A percentile compares a stretch with the other conserved stretches of the same genome.
phyloP scores from a whole-genome alignment of 2,797 vertebrate genomes.

The Pogonophryne albipinna region DNA sequence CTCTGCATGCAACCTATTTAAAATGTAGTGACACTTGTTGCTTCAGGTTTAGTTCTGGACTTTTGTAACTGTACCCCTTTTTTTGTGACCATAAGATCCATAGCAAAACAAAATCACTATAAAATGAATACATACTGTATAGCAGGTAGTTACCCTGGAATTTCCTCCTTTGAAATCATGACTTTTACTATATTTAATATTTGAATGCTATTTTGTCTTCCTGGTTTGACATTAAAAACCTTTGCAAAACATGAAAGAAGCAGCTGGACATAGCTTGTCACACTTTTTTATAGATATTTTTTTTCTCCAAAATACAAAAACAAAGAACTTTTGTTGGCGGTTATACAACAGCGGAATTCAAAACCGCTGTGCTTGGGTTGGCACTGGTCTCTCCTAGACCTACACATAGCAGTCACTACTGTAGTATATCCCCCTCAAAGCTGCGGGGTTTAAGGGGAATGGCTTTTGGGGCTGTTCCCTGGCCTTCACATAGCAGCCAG shows the following conservation, averaged over 20 bases:
- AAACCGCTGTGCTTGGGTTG: too few relatives aligned
- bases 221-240: too few relatives aligned
- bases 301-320: background rate
- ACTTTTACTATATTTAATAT: background rate
- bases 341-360: background rate
- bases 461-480: too few relatives aligned
- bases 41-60: background rate
- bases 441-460: too few relatives aligned
- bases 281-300: conserved; percentile 23
- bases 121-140: background rate
- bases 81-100: background rate
- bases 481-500: too few relatives aligned
- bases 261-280: background rate
- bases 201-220: too few relatives aligned
- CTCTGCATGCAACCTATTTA: background rate
- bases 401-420: too few relatives aligned
- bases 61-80: conserved; percentile 1
- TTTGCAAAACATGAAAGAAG: too few relatives aligned
- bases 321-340: background rate
- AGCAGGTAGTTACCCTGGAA: background rate
- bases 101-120: background rate
- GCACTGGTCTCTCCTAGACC: too few relatives aligned
- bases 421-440: too few relatives aligned
- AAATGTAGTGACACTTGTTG: background rate
- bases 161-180: background rate